Base-by-base conservation (phyloP, 2,888 invertebrate genomes). In the Podabrus alpinus region DNA sequence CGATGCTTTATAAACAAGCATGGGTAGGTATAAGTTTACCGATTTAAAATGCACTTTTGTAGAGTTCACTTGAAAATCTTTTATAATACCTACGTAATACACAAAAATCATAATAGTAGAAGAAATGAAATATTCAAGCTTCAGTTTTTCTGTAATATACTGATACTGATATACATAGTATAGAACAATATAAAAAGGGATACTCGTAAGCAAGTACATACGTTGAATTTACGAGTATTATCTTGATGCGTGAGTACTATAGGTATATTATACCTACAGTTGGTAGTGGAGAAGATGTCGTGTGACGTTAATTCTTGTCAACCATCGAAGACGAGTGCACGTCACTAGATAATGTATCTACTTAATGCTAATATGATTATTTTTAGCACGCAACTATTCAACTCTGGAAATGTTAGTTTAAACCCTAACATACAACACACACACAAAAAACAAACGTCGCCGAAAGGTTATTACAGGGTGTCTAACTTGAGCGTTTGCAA, bases 241-340 rank as follows among this genome's bases (percentile, higher is more conserved):
- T 45, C 45, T 64, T 64, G n/a, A 19, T 64, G 62, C 62, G 62
- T 64, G 62, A 45, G 45, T 45, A n/a, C n/a, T n/a, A n/a, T n/a
- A 45, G 45, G 2, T 45, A 45, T 45, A 45, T 45, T n/a, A 45
- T 7, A 45, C 45, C 45, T 45, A n/a, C 3, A 45, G 45, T n/a
- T 69, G 69, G 66, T 59, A 66, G 64, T 73, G 60, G 75, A 67
- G 68, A 73, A 72, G 72, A 73, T 73, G 73, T 76, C 75, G 73
- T 76, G 75, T 73, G 45, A 76, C 64, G 69, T 61, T 73, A 67
- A 66, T 64, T 68, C 69, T 59, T 67, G 75, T 72, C 75, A 73
- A 73, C 72, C 72, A 69, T 68, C 69, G n/a, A 67, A 68, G 66
- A 68, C 70, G 67, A 72, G 66, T 69, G 69, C 72, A 72, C 72